phyloP scores from a whole-genome alignment of 1,140 invertebrate species.

The Hyphantria cunea region DNA sequence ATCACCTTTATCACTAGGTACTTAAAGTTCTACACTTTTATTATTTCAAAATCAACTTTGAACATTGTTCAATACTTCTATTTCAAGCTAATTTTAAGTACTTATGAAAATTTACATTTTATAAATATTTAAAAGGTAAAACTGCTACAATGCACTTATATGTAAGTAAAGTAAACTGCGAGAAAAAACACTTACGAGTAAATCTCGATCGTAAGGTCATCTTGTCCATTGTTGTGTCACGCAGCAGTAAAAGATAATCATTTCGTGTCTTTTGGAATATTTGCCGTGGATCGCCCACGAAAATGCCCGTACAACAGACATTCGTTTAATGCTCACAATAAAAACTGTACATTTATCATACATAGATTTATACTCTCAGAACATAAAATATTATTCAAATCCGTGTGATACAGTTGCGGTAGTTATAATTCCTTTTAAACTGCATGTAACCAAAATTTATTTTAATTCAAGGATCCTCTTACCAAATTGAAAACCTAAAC shows the following conservation, averaged over 20 bases:
- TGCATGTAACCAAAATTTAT: conserved; percentile 19
- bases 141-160: too few relatives aligned
- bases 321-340: too few relatives aligned
- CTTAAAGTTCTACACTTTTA: conserved; percentile 12
- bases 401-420: too few relatives aligned
- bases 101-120: too few relatives aligned
- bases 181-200: conserved; percentile 28
- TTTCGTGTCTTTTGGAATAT: conserved; percentile 68
- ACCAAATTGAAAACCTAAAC: conserved; percentile 28
- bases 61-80: conserved; percentile 12
- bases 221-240: conserved; percentile 63
- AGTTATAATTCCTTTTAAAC: neutral
- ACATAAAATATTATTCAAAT: too few relatives aligned
- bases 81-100: too few relatives aligned
- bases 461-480: conserved; percentile 33
- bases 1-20: conserved; percentile 32
- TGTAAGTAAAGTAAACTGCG: conserved; percentile 11
- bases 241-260: conserved; percentile 65
- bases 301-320: conserved; percentile 1
- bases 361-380: too few relatives aligned
- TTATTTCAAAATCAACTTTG: conserved; percentile 8
- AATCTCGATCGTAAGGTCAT: conserved; percentile 62
- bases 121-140: too few relatives aligned
- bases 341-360: too few relatives aligned
- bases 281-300: conserved; percentile 55